These are phyloP conservation scores for Leptonema lineaticorne DNA, from an alignment of 1,140 invertebrate genomes.

Conservation along the genomic window DNA sequence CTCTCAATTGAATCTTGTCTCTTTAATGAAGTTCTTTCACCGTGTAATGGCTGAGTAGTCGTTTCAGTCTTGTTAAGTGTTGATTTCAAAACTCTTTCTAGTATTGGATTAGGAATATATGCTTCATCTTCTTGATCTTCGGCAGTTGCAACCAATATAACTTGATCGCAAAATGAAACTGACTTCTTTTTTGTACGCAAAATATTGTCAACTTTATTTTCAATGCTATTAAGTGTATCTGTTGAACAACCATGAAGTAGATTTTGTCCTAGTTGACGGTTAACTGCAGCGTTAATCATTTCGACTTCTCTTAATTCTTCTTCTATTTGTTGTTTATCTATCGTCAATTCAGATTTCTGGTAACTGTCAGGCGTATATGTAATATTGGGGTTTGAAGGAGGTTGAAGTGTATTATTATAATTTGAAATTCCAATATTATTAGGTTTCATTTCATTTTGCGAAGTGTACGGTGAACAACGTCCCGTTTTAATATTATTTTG, in stretches of 20 bases:
- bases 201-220: slow-evolving; percentile 41
- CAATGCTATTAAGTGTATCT: slow-evolving; percentile 39
- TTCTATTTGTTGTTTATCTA: slow-evolving; percentile 52
- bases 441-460: slow-evolving; percentile 6
- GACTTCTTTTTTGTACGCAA: slow-evolving; percentile 83
- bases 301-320: slow-evolving; percentile 59
- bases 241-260: slow-evolving; percentile 33
- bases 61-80: slow-evolving; percentile 74
- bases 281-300: slow-evolving; percentile 55
- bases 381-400: slow-evolving; percentile 19
- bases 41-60: slow-evolving; percentile 53
- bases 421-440: neutral
- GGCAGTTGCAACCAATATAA: slow-evolving; percentile 86
- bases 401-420: neutral
- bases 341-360: slow-evolving; percentile 52
- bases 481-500: slow-evolving; percentile 35
- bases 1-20: slow-evolving; percentile 58
- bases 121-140: slow-evolving; percentile 88
- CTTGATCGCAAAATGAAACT: slow-evolving; percentile 91
- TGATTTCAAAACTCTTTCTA: slow-evolving; percentile 81
- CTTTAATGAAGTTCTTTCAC: slow-evolving; percentile 51
- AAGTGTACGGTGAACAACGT: neutral
- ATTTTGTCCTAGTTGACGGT: slow-evolving; percentile 49
- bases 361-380: slow-evolving; percentile 34
- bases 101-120: slow-evolving; percentile 87